Percentiles rank a stretch among this genome's conserved stretches.
Evolutionary conservation across 2,888 invertebrate genomes (phyloP).

Genomic region (Hypomecis punctinalis): DNA sequence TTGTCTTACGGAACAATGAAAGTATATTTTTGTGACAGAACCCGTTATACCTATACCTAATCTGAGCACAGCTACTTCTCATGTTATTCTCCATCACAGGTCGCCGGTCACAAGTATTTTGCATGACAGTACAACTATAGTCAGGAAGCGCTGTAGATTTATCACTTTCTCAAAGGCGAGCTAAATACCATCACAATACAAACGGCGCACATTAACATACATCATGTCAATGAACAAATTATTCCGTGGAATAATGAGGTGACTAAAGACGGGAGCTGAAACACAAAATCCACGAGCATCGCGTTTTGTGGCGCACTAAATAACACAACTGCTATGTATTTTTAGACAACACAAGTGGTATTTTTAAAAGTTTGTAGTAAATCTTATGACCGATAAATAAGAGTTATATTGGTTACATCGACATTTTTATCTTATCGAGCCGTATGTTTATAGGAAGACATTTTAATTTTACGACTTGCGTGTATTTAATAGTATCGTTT

Average conservation of each 20-base stretch:
- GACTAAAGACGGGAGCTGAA: conserved; percentile 52
- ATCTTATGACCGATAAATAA: conserved; percentile 41
- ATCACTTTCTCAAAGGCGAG: conserved; percentile 64
- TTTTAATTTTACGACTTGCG: conserved; percentile 15
- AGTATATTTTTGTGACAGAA: too few relatives aligned
- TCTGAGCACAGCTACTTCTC: not conserved
- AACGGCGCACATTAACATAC: conserved; percentile 60
- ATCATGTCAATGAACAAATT: conserved; percentile 69
- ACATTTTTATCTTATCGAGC: conserved; percentile 38
- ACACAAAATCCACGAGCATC: conserved; percentile 46
- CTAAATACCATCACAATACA: conserved; percentile 64
- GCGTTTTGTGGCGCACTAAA: conserved; percentile 47
- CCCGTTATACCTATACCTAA: not conserved
- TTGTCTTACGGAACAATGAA: too few relatives aligned
- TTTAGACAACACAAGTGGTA: conserved; percentile 40
- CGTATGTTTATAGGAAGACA: conserved; percentile 20
- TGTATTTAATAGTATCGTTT: conserved; percentile 6
- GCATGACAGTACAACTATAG: conserved; percentile 51
- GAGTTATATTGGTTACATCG: conserved; percentile 39
- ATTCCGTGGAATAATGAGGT: conserved; percentile 62
- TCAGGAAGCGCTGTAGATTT: conserved; percentile 64
- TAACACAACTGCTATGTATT: conserved; percentile 44
- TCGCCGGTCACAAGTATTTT: conserved; percentile 37
- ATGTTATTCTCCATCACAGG: conserved; percentile 26
- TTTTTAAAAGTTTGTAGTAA: conserved; percentile 33